These are phyloP conservation scores for Caenorhabditis uteleia DNA, from an alignment of 2,888 invertebrate genomes.

Conservation along the genomic window DNA sequence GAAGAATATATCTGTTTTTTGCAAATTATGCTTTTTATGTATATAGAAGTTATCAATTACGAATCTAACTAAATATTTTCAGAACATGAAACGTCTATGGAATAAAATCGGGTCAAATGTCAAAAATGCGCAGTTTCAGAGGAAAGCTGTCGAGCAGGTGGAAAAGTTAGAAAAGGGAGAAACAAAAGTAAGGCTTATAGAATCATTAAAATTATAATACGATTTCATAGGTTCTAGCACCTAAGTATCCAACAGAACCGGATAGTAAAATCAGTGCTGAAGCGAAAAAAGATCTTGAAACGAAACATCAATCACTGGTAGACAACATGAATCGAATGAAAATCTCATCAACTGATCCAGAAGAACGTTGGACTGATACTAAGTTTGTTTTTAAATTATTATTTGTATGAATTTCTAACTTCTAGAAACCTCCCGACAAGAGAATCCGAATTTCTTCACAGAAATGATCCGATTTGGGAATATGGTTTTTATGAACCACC, in stretches of 20 bases:
- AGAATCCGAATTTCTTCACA: conserved; percentile 54
- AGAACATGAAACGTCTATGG: conserved; percentile 52
- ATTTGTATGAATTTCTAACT: background rate
- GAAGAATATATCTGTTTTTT: too few relatives aligned
- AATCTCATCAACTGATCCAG: conserved; percentile 60
- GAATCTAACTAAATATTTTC: background rate
- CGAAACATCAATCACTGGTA: conserved; percentile 54
- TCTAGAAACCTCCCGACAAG: conserved; percentile 56
- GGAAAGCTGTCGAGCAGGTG: conserved; percentile 48
- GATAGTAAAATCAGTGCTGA: conserved; percentile 45
- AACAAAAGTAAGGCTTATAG: conserved; percentile 22
- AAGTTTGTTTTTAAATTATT: conserved; percentile 33
- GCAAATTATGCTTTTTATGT: too few relatives aligned
- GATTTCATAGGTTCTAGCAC: conserved; percentile 41
- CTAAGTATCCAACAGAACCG: conserved; percentile 60
- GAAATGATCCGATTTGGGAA: conserved; percentile 61
- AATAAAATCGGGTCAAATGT: conserved; percentile 44
- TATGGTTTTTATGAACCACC: conserved; percentile 66
- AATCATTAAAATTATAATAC: background rate
- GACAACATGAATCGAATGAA: conserved; percentile 61
- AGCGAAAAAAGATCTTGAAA: conserved; percentile 47
- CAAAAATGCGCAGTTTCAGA: conserved; percentile 51
- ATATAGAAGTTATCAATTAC: too few relatives aligned
- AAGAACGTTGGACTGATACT: conserved; percentile 49
- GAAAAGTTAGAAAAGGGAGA: conserved; percentile 47